Evolutionary conservation across 2,113 vertebrate genomes (phyloP), one percentile per base, ranked within the genome.

Genomic region (Aythya baeri): DNA sequence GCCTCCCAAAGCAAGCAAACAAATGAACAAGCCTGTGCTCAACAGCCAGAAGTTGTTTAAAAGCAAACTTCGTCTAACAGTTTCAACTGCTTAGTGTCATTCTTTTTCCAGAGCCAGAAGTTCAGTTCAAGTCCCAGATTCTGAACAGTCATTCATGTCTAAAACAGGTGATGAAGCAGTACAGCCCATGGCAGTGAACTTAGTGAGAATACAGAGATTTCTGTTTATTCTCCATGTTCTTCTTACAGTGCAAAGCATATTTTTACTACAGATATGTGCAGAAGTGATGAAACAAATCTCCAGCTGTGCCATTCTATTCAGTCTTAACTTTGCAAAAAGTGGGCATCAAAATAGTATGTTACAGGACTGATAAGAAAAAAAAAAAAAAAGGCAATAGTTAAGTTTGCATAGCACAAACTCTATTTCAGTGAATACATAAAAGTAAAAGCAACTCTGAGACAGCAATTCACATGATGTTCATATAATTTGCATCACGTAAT

Each of bases 401-500:
- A 25, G n/a, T 93, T 85, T 57, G 71, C 65, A 78, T 49, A 92
- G 34, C 63, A 92, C 26, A 80, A 81, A 80, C 31, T 95, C 93
- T 92, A 7, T 74, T 88, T 71, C 49, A 70, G 18, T 88, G 18
- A 86, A 38, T 62, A 36, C 90, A 29, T 55, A 81, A 95, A 93
- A 67, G 4, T 5, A 93, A 68, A 87, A 95, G 67, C 55, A 95
- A 85, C 87, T 89, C 1, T 15, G 41, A 95, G 22, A 38, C 4
- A 76, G 71, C 93, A 96, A 95, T 94, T 93, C 93, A 95, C 54
- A 52, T 9, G 34, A 66, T 61, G n/a, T 41, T 62, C 34, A 38
- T 17, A 88, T 93, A 96, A 94, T 93, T 93, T 93, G 94, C 54
- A 52, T 9, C 34, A 70, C 58, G 31, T 31, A 77, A 89, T 91